These are phyloP conservation scores for Protosalanx chinensis DNA, from an alignment of 2,797 vertebrate genomes.

Conservation along the genomic window DNA sequence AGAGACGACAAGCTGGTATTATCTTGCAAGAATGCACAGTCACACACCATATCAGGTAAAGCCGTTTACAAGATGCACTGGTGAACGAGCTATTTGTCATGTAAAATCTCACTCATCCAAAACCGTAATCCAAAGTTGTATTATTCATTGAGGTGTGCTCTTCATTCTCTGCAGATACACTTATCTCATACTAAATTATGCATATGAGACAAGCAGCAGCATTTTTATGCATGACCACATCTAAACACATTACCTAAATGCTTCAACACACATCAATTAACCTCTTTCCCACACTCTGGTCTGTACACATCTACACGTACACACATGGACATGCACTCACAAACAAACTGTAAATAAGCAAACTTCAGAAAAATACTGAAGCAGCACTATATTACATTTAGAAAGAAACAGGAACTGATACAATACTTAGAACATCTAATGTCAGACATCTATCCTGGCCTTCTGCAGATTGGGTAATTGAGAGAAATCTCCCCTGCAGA, in stretches of 20 bases:
- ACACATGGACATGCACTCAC: conserved; percentile 28
- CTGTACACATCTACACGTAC: neutral
- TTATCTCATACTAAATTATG: conserved; percentile 56
- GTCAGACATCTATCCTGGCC: neutral
- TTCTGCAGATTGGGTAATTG: neutral
- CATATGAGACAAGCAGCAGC: conserved; percentile 56
- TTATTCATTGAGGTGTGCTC: conserved; percentile 57
- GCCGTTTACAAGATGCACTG: conserved; percentile 64
- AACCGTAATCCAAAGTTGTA: conserved; percentile 27
- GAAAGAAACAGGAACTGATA: neutral
- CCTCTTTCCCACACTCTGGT: neutral
- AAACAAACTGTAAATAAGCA: neutral
- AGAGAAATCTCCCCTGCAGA: conserved; percentile 21
- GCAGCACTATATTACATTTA: neutral
- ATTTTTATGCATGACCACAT: conserved; percentile 14
- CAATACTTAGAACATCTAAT: conserved; percentile 13
- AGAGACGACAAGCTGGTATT: conserved; percentile 53
- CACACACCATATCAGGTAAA: conserved; percentile 45
- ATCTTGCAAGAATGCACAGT: conserved; percentile 51
- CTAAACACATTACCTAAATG: neutral
- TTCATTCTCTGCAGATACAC: conserved; percentile 46
- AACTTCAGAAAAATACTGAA: neutral
- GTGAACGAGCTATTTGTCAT: conserved; percentile 62
- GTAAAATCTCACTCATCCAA: conserved; percentile 63
- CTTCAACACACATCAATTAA: neutral